Conservation (phyloP, 2,797 vertebrate species). For the Muscicapa striata region DNA sequence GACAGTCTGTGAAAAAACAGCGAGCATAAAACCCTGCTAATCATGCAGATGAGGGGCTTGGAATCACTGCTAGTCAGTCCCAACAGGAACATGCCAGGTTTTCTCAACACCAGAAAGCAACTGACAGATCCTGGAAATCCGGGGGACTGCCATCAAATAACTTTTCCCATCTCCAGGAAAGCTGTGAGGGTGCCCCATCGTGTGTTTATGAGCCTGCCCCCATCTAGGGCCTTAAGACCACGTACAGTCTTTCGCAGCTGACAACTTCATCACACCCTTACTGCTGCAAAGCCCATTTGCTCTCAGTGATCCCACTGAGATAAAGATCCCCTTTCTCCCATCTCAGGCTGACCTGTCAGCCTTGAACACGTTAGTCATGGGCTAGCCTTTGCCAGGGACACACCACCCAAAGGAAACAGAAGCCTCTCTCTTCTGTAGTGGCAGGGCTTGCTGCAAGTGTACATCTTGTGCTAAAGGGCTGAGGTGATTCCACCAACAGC, state of each 20-base stretch:
- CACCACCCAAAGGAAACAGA: rapidly evolving
- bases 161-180: background rate
- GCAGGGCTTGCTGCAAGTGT: background rate
- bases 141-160: background rate
- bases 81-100: background rate
- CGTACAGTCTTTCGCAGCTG: background rate
- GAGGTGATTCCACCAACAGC: slow-evolving; percentile 39
- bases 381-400: background rate
- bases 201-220: background rate
- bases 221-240: background rate
- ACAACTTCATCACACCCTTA: background rate
- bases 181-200: background rate
- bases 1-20: background rate
- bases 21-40: background rate
- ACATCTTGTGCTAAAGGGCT: slow-evolving; percentile 20
- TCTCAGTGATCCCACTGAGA: background rate
- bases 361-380: background rate
- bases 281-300: background rate
- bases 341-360: background rate
- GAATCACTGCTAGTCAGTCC: background rate
- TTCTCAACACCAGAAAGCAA: background rate
- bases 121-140: background rate
- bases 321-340: background rate
- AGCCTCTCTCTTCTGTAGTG: background rate
- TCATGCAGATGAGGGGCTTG: background rate